Conservation (phyloP, 1,140 invertebrate species). For the Delia radicum region DNA sequence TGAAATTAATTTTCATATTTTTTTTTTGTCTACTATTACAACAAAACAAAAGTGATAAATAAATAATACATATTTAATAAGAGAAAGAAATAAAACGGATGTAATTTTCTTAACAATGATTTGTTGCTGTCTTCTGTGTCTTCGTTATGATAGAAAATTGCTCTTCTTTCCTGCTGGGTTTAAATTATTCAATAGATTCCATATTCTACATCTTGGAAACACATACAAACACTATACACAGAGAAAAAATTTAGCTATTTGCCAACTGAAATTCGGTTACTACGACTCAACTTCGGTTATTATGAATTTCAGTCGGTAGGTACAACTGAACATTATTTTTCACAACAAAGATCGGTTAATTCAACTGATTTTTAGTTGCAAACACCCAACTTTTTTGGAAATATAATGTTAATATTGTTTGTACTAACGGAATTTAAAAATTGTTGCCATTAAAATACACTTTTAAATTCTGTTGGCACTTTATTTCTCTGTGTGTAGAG, state of each 20-base stretch:
- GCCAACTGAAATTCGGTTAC: too few species aligned
- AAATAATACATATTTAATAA: not conserved
- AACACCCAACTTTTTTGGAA: too few species aligned
- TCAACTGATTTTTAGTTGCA: too few species aligned
- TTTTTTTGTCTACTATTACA: not conserved
- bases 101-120: conserved; percentile 2
- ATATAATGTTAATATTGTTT: too few species aligned
- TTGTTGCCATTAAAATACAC: too few species aligned
- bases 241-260: not conserved
- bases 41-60: not conserved
- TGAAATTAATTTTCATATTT: conserved; percentile 11
- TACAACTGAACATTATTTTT: too few species aligned
- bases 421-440: too few species aligned
- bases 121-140: not conserved
- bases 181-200: conserved; percentile 1
- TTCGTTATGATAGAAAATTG: not conserved
- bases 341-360: too few species aligned
- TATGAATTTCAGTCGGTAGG: too few species aligned
- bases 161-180: not conserved
- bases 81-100: not conserved
- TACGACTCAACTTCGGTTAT: too few species aligned
- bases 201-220: not conserved
- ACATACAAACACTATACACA: not conserved
- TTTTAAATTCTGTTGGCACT: too few species aligned
- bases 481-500: too few species aligned